phyloP scores from a whole-genome alignment of 1,140 invertebrate genomes.

The Liolophura sinensis region DNA sequence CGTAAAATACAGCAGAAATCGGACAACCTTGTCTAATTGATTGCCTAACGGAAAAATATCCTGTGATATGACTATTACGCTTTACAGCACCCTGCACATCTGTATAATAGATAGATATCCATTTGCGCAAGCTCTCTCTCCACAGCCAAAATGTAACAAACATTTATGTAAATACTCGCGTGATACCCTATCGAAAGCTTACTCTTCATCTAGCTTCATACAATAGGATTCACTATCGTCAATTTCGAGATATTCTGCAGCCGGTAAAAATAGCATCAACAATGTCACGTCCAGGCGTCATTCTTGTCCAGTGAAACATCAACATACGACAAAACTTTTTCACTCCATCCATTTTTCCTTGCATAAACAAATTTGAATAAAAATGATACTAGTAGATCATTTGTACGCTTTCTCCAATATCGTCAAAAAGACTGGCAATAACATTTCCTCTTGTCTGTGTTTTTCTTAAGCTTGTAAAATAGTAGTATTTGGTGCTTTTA shows the following conservation, averaged over 20 bases:
- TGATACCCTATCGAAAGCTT: constrained; percentile 10
- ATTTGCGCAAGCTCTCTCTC: constrained; percentile 5
- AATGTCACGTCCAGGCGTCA: constrained; percentile 12
- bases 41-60: constrained; percentile 15
- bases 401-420: neutral
- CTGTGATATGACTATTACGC: constrained; percentile 12
- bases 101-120: neutral
- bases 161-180: constrained; percentile 9
- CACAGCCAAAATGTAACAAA: constrained; percentile 3
- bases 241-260: constrained; percentile 10
- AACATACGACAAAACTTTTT: constrained; percentile 5
- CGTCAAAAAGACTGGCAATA: too few relatives aligned
- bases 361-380: constrained; percentile 11
- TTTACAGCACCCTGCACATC: constrained; percentile 10
- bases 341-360: constrained; percentile 4
- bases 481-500: constrained; percentile 5
- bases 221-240: constrained; percentile 12
- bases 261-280: constrained; percentile 9
- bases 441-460: too few relatives aligned
- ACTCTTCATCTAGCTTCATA: constrained; percentile 9
- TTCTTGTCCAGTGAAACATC: neutral
- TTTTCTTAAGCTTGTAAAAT: too few relatives aligned
- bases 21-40: constrained; percentile 21
- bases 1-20: constrained; percentile 18
- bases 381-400: constrained; percentile 11